Conservation (phyloP, 2,888 invertebrate species). For the Sarcophaga variegata region DNA sequence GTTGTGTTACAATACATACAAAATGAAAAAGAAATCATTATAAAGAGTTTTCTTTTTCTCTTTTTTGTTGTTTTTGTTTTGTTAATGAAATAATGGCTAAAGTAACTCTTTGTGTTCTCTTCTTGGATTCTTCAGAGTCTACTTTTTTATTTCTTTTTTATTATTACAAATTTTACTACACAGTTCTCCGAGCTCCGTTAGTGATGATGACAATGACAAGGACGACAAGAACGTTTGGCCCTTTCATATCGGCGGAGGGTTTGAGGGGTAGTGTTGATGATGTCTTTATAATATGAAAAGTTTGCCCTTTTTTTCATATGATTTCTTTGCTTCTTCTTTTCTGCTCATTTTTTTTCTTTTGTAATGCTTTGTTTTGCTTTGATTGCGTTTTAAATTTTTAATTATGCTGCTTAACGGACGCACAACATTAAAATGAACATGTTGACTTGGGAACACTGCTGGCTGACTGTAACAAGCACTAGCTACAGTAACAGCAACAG, state of each 20-base stretch:
- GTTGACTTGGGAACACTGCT: slow-evolving; percentile 67
- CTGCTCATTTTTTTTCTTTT: slow-evolving; percentile 60
- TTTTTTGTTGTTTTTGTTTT: slow-evolving; percentile 14
- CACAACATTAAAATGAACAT: slow-evolving; percentile 70
- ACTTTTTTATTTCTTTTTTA: not conserved
- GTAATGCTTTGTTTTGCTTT: slow-evolving; percentile 47
- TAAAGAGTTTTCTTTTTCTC: not conserved
- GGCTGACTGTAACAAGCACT: slow-evolving; percentile 46
- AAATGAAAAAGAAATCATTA: no score
- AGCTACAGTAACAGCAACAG: not conserved
- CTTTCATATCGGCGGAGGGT: not conserved
- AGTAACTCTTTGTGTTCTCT: slow-evolving; percentile 53
- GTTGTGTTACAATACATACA: not conserved
- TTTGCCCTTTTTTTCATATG: slow-evolving; percentile 13
- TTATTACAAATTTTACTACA: slow-evolving; percentile 30
- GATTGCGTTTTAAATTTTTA: slow-evolving; percentile 68
- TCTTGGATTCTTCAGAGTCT: slow-evolving; percentile 24
- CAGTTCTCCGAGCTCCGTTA: slow-evolving; percentile 24
- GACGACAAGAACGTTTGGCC: not conserved
- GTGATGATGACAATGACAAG: slow-evolving; percentile 5
- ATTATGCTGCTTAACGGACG: slow-evolving; percentile 70
- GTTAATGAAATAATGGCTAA: slow-evolving; percentile 65
- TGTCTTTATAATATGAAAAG: not conserved
- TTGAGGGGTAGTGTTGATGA: not conserved
- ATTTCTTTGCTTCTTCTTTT: slow-evolving; percentile 56